These are phyloP conservation scores for Gortyna flavago DNA, from an alignment of 2,888 invertebrate genomes.

Conservation along the genomic window DNA sequence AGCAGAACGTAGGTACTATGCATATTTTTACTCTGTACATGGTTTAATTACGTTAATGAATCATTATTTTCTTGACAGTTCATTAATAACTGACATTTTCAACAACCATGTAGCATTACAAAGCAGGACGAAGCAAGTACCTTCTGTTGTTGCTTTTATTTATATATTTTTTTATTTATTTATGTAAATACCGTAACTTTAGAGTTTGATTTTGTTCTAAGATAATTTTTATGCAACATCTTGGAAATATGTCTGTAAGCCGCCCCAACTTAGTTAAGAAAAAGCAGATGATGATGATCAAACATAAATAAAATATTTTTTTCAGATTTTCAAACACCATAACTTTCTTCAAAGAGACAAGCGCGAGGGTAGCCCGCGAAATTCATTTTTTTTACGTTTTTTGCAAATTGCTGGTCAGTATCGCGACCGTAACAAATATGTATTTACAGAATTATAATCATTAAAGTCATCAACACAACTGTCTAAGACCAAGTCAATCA, in stretches of 20 bases:
- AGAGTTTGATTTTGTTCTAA: background rate
- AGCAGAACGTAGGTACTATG: background rate
- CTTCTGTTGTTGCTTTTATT: background rate
- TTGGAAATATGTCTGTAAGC: background rate
- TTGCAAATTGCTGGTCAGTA: too few relatives aligned
- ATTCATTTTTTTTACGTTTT: too few relatives aligned
- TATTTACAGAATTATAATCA: too few relatives aligned
- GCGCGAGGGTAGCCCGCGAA: too few relatives aligned
- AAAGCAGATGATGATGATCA: background rate
- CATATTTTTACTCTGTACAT: background rate
- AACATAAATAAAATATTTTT: background rate
- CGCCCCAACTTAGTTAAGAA: too few relatives aligned
- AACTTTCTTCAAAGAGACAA: background rate
- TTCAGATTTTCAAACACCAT: background rate
- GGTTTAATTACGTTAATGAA: background rate
- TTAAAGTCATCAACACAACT: too few relatives aligned
- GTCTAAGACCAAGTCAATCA: too few relatives aligned
- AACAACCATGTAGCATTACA: background rate
- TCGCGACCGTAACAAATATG: too few relatives aligned
- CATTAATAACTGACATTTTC: slow-evolving; percentile 6
- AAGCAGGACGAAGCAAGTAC: background rate
- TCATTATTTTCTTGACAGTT: slow-evolving; percentile 8
- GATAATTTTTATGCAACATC: too few relatives aligned
- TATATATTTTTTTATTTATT: too few relatives aligned
- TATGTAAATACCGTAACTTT: background rate